These are phyloP conservation scores for Cantharis rustica DNA, from an alignment of 2,888 invertebrate species.

Conservation along the genomic window DNA sequence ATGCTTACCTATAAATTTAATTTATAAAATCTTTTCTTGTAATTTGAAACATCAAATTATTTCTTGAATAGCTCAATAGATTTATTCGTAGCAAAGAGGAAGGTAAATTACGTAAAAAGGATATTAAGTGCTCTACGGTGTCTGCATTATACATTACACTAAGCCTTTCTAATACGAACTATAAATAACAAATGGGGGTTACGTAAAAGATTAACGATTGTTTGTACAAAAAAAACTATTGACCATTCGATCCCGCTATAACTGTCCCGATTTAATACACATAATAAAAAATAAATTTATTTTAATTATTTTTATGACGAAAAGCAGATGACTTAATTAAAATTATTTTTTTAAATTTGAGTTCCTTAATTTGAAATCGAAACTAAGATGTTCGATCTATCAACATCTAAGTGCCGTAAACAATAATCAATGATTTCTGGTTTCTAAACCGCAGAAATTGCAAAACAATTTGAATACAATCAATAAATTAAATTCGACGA, in stretches of 20 bases:
- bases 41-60: not conserved
- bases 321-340: not conserved
- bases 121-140: not conserved
- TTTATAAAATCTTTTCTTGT: not conserved
- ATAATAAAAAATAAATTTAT: not conserved
- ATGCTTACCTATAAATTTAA: not conserved
- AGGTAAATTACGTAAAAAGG: constrained; percentile 1
- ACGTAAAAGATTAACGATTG: not conserved
- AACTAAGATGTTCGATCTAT: too few relatives aligned
- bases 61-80: not conserved
- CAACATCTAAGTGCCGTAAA: too few relatives aligned
- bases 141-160: not conserved
- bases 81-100: not conserved
- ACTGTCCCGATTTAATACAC: not conserved
- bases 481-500: too few relatives aligned
- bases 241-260: not conserved
- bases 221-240: not conserved
- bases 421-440: too few relatives aligned
- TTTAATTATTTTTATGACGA: not conserved
- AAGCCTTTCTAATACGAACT: not conserved
- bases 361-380: too few relatives aligned
- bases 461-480: too few relatives aligned
- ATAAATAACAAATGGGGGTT: not conserved
- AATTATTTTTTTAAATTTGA: too few relatives aligned
- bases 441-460: too few relatives aligned